Percentiles rank a stretch among this genome's conserved stretches.
These are phyloP conservation scores for Bradypus variegatus DNA, from an alignment of 2,797 vertebrate genomes.

Conservation along the genomic window DNA sequence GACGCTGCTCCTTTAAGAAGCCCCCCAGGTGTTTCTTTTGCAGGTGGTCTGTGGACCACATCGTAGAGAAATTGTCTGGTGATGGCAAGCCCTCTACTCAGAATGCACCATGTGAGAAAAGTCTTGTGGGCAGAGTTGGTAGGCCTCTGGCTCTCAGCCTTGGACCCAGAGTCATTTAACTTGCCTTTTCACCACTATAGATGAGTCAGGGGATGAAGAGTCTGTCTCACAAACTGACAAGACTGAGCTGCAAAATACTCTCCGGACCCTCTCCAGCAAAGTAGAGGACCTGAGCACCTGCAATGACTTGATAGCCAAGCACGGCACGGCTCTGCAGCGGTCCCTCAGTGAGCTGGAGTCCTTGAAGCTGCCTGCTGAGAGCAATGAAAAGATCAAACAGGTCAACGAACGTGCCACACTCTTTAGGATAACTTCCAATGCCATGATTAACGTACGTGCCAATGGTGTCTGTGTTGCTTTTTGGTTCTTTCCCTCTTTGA, in stretches of 20 bases:
- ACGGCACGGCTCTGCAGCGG: constrained; percentile 93
- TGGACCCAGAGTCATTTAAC: neutral
- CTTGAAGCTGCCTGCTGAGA: constrained; percentile 81
- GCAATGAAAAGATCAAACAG: constrained; percentile 91
- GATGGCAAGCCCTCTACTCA: neutral
- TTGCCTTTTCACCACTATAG: constrained; percentile 66
- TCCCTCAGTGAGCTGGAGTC: constrained; percentile 94
- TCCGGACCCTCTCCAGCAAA: constrained; percentile 89
- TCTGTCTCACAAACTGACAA: constrained; percentile 82
- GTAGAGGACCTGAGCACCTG: constrained; percentile 96
- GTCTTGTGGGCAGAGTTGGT: neutral
- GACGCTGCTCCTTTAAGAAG: neutral
- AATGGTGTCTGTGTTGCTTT: neutral
- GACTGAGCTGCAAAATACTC: constrained; percentile 89
- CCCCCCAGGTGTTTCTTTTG: neutral
- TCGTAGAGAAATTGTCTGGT: neutral
- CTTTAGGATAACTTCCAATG: constrained; percentile 96
- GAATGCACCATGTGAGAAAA: neutral
- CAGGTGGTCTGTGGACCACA: neutral
- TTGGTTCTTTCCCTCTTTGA: neutral
- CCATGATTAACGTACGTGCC: constrained; percentile 94
- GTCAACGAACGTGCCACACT: constrained; percentile 94
- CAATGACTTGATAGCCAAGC: constrained; percentile 96
- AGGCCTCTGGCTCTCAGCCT: neutral
- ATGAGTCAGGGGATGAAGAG: constrained; percentile 92